Evolutionary conservation across 1,140 invertebrate species (phyloP), one percentile per base, ranked within the genome.

Genomic region (Heliconius melpomene): DNA sequence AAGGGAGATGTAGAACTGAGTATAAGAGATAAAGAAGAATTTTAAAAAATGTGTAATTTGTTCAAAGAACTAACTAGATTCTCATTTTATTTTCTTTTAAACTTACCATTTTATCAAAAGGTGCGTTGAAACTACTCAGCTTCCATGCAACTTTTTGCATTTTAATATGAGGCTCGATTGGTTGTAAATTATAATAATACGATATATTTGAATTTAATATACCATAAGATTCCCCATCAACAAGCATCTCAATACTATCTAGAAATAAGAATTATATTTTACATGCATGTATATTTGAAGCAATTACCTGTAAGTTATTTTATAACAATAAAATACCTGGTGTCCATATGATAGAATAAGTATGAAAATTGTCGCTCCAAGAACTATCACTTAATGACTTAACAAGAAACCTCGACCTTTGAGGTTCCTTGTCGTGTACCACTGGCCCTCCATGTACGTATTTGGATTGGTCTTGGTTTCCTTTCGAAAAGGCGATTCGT

Each of bases 1-100:
- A 8, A 98, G 83, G 1, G 96, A 95, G 1, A 98, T 85, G 87
- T 97, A 97, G 91, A 97, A 98, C 97, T 98, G 57, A 18, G 5
- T 90, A 52, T 52, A 7, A 32, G 32, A 32, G 32, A 32, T 32
- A 20, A 20, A 93, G 82, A 72, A 79, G 6, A 72, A n/a, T 20
- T 23, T 52, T 0, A 57, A 8, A 23, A 3, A 57, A n/a, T 57
- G 2, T 9, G 16, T 57, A 57, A 23, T 57, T 57, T 3, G n/a
- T 9, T 7, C 2, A 52, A 52, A 8, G 0, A 20, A 7, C 18
- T 57, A 23, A 23, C 8, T 57, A 57, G 5, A 66, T 29, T 26
- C 11, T 23, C 60, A 13, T 11, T 13, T 66, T 29, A 7, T 5
- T 7, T 32, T 36, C 7, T 36, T 32, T 32, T 6, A 32, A 36